phyloP scores from a whole-genome alignment of 2,797 vertebrate genomes.

The Pantherophis alleghaniensis region DNA sequence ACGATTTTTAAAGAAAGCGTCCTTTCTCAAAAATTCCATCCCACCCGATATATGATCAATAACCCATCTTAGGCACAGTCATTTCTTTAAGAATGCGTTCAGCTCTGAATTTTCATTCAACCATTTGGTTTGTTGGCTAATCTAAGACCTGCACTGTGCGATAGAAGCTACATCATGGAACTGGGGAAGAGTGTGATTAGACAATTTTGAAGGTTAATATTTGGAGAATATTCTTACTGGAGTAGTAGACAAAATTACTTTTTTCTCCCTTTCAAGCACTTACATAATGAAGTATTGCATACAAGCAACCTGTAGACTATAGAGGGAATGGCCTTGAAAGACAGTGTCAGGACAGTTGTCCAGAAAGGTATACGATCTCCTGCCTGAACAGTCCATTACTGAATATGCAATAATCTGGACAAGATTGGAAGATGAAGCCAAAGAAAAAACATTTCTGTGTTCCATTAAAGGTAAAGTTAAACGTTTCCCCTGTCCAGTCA shows the following conservation, averaged over 20 bases:
- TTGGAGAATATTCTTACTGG: not conserved
- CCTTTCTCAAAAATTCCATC: conserved; percentile 51
- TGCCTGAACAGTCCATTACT: not conserved
- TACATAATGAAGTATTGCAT: not conserved
- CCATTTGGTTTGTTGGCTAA: not conserved
- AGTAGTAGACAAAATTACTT: not conserved
- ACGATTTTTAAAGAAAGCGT: conserved; percentile 55
- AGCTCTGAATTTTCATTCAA: not conserved
- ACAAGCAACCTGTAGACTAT: not conserved
- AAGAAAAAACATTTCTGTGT: not conserved
- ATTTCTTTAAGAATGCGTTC: conserved; percentile 39
- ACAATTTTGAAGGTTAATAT: not conserved
- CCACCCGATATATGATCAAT: conserved; percentile 56
- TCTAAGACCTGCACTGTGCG: not conserved
- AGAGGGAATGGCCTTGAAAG: too few relatives aligned
- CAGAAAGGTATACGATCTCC: too few relatives aligned
- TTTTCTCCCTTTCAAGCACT: not conserved
- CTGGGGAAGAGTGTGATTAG: not conserved
- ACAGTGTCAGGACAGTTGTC: too few relatives aligned
- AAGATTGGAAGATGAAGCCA: too few relatives aligned
- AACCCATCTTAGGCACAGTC: conserved; percentile 48
- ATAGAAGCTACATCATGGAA: not conserved
- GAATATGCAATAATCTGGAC: not conserved
- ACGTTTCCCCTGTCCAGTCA: too few relatives aligned
- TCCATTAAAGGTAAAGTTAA: too few relatives aligned